These are phyloP conservation scores for Scaptomyza parva DNA, from an alignment of 2,888 invertebrate genomes.

Conservation along the genomic window DNA sequence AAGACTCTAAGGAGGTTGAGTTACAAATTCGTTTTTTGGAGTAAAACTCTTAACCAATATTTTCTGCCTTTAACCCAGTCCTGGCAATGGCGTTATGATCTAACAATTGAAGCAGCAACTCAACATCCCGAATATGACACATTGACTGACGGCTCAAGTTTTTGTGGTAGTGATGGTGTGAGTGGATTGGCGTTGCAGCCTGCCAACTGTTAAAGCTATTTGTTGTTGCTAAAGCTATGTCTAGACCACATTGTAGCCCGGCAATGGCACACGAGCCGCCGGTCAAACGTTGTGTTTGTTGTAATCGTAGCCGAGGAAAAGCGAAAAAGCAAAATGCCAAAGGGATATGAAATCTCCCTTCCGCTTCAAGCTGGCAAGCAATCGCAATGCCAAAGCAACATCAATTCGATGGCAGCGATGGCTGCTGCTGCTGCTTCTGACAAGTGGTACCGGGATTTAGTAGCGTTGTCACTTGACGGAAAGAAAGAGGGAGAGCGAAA, in stretches of 20 bases:
- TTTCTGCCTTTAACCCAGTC: not conserved
- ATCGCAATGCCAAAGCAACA: slow-evolving; percentile 42
- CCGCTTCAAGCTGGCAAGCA: slow-evolving; percentile 18
- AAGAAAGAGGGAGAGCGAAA: slow-evolving; percentile 2
- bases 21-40: not conserved
- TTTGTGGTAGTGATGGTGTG: slow-evolving; percentile 20
- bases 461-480: slow-evolving; percentile 52
- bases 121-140: slow-evolving; percentile 51
- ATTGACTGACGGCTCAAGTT: slow-evolving; percentile 62
- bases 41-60: not conserved
- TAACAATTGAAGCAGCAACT: slow-evolving; percentile 13
- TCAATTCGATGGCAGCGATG: slow-evolving; percentile 39
- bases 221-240: slow-evolving; percentile 7
- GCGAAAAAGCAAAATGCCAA: slow-evolving; percentile 31
- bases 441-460: slow-evolving; percentile 38
- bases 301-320: slow-evolving; percentile 58
- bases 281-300: slow-evolving; percentile 62
- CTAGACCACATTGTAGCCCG: slow-evolving; percentile 3
- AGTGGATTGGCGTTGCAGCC: slow-evolving; percentile 17
- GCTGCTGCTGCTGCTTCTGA: slow-evolving; percentile 24
- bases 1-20: not conserved
- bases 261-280: slow-evolving; percentile 58
- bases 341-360: not conserved
- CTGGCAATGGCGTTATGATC: not conserved
- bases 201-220: slow-evolving; percentile 14